phyloP scores from a whole-genome alignment of 1,140 invertebrate species.

The Papilio glaucus region DNA sequence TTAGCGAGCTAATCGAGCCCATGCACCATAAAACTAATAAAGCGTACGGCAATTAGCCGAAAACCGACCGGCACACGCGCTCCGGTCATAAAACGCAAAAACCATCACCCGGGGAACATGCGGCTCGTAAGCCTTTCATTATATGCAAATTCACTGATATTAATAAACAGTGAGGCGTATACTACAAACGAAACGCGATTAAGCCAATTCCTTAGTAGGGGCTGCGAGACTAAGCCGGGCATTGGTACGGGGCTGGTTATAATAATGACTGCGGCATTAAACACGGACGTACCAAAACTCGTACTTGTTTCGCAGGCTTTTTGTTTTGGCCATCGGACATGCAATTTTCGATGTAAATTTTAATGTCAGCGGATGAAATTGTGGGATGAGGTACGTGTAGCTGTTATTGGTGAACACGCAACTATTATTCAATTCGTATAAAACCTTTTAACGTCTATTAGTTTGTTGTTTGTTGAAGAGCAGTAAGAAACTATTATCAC shows the following conservation, averaged over 20 bases:
- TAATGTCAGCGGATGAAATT: slow-evolving; percentile 22
- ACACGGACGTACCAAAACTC: slow-evolving; percentile 53
- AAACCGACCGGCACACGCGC: slow-evolving; percentile 8
- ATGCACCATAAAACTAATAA: slow-evolving; percentile 23
- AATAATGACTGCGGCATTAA: slow-evolving; percentile 54
- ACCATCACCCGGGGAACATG: slow-evolving; percentile 44
- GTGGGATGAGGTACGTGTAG: neutral
- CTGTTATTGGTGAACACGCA: neutral
- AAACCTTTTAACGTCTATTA: neutral
- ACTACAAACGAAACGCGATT: slow-evolving; percentile 47
- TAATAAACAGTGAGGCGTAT: slow-evolving; percentile 50
- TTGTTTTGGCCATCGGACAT: slow-evolving; percentile 46
- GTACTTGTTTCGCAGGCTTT: slow-evolving; percentile 44
- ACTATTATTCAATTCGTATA: neutral
- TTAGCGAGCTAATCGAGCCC: neutral
- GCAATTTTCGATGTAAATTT: slow-evolving; percentile 47
- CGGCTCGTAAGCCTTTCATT: slow-evolving; percentile 49
- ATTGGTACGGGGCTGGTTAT: slow-evolving; percentile 49
- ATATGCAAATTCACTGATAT: slow-evolving; percentile 61
- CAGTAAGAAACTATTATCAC: neutral
- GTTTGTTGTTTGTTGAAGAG: neutral
- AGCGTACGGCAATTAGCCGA: slow-evolving; percentile 32
- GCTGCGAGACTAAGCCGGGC: slow-evolving; percentile 42
- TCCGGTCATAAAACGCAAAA: slow-evolving; percentile 45
- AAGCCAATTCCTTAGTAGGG: slow-evolving; percentile 35